A percentile compares a stretch with the other conserved stretches of the same genome.
Conservation (phyloP, 1,140 invertebrate species). For the Leptinotarsa defecta region DNA sequence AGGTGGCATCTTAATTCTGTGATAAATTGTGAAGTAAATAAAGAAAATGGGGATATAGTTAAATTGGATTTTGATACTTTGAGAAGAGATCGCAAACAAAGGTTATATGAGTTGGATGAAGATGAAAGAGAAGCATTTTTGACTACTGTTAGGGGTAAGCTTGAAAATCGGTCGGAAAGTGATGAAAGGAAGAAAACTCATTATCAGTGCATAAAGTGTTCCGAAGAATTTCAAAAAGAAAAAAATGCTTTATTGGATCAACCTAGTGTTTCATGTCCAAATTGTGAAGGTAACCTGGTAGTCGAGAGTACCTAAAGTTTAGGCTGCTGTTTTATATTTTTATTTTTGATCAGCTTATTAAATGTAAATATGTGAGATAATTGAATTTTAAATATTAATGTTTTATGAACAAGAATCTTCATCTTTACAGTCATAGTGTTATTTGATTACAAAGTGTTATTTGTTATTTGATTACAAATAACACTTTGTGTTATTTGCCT, state of each 20-base stretch:
- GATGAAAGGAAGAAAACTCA: conserved; percentile 59
- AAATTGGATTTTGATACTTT: conserved; percentile 67
- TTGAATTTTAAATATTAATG: too few relatives aligned
- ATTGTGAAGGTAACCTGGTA: conserved; percentile 63
- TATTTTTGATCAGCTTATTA: background rate
- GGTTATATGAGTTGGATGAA: conserved; percentile 63
- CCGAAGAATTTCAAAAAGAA: conserved; percentile 63
- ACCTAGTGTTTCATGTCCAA: conserved; percentile 60
- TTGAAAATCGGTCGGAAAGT: conserved; percentile 58
- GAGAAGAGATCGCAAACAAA: conserved; percentile 61
- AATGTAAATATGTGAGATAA: too few relatives aligned
- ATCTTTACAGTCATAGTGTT: too few relatives aligned
- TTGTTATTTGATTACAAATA: too few relatives aligned
- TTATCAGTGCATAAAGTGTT: conserved; percentile 68
- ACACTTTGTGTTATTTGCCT: too few relatives aligned
- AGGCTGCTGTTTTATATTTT: background rate
- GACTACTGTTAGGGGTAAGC: conserved; percentile 46
- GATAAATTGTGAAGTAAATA: conserved; percentile 59
- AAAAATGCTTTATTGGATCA: conserved; percentile 48
- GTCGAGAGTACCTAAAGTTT: conserved; percentile 54
- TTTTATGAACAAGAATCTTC: too few relatives aligned
- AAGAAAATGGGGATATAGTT: conserved; percentile 58
- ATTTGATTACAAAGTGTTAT: too few relatives aligned
- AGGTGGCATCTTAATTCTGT: conserved; percentile 64
- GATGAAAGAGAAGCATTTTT: conserved; percentile 61